Evolutionary conservation across 2,888 invertebrate genomes (phyloP).

Genomic region (Cantharis rustica): DNA sequence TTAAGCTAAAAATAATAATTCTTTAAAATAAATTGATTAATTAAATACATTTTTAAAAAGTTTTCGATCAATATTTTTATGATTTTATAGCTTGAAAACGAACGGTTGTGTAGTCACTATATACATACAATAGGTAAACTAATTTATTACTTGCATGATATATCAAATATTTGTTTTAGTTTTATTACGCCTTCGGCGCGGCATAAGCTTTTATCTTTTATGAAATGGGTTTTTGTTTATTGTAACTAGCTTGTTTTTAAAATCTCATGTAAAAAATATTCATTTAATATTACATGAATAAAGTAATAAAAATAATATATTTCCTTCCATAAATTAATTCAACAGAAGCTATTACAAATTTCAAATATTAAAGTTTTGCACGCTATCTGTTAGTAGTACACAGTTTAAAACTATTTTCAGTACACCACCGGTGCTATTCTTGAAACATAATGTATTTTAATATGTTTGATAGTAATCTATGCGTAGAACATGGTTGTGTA

Average conservation of each 20-base stretch:
- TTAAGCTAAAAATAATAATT: background rate
- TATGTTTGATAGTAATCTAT: too few species aligned
- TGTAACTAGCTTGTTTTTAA: background rate
- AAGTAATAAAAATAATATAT: too few species aligned
- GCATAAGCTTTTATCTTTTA: background rate
- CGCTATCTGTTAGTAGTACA: too few species aligned
- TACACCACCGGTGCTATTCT: too few species aligned
- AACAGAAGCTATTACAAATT: too few species aligned
- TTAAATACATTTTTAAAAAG: too few species aligned
- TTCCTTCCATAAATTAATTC: too few species aligned
- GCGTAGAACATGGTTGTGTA: too few species aligned
- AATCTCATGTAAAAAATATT: background rate
- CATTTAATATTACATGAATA: background rate
- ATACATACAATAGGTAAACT: background rate
- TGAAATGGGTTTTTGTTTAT: background rate
- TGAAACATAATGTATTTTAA: too few species aligned
- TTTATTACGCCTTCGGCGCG: background rate
- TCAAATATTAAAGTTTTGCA: too few species aligned
- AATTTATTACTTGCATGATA: background rate
- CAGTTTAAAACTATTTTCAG: too few species aligned
- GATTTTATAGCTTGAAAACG: background rate
- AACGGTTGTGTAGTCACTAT: background rate
- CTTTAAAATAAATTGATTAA: background rate
- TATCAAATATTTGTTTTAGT: background rate
- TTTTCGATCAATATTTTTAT: background rate